Percentiles rank a stretch among this genome's conserved stretches.
Conservation (phyloP, 2,888 invertebrate genomes). For the Seira musarum region DNA sequence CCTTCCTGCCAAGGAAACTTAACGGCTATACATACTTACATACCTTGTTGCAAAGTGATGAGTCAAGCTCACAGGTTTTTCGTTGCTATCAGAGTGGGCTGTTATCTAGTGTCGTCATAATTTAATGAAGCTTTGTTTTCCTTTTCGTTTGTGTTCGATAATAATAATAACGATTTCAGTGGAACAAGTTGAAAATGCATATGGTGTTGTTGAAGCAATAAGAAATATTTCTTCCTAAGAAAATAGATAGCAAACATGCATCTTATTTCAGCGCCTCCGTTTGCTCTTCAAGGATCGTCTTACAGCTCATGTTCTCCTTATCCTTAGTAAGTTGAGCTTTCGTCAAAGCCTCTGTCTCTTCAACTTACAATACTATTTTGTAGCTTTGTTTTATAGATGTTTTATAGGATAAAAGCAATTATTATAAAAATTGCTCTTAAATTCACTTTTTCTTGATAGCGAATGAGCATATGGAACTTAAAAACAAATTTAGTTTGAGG, state of each 20-base stretch:
- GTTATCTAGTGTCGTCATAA: slow-evolving; percentile 11
- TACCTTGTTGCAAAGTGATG: no score
- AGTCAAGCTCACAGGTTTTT: not conserved
- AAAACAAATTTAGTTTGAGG: no score
- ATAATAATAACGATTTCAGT: slow-evolving; percentile 29
- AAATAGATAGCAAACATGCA: slow-evolving; percentile 20
- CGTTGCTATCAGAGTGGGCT: no score
- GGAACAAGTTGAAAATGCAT: slow-evolving; percentile 23
- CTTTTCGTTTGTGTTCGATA: no score
- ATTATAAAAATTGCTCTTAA: not conserved
- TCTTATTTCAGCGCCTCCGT: slow-evolving; percentile 14
- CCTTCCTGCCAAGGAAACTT: slow-evolving; percentile 12
- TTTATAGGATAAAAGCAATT: slow-evolving; percentile 44
- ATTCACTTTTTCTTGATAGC: not conserved
- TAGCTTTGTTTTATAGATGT: not conserved
- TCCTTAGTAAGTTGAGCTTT: slow-evolving; percentile 28
- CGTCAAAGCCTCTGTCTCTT: not conserved
- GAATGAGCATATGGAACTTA: not conserved
- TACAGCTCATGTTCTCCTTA: not conserved
- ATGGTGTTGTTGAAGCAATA: slow-evolving; percentile 15
- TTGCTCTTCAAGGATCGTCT: slow-evolving; percentile 9
- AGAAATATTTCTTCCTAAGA: not conserved
- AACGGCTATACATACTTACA: no score
- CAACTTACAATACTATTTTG: not conserved
- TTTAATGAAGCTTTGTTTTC: not conserved